Conservation (phyloP, 2,797 vertebrate genomes). For the Bradypodion pumilum region DNA sequence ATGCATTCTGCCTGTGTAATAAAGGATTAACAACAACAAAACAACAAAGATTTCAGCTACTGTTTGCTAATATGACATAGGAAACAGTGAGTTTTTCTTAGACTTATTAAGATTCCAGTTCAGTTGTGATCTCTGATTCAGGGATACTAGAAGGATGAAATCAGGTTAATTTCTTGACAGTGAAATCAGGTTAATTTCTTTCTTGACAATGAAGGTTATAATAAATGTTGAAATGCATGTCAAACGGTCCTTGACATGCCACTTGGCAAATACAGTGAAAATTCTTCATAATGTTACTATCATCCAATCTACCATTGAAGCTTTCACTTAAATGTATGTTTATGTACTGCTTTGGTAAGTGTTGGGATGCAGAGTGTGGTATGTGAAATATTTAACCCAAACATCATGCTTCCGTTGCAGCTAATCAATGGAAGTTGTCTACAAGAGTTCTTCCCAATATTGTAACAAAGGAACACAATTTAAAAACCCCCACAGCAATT, state of each 20-base stretch:
- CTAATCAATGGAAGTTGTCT: background rate
- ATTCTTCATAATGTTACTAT: background rate
- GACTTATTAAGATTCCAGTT: background rate
- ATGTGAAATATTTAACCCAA: background rate
- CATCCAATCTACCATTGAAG: background rate
- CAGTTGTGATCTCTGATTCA: background rate
- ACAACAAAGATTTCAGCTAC: too few species aligned
- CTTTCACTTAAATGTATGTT: background rate
- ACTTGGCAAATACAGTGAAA: background rate
- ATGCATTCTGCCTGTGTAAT: too few species aligned
- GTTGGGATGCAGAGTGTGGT: too few species aligned
- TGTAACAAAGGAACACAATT: background rate
- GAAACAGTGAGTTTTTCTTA: background rate
- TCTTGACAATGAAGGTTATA: background rate
- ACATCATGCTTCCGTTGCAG: too few species aligned
- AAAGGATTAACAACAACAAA: too few species aligned
- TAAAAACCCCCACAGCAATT: background rate
- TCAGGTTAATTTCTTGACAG: background rate
- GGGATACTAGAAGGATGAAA: background rate
- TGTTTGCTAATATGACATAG: background rate
- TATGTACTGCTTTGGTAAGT: too few species aligned
- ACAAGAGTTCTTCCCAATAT: background rate
- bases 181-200: background rate
- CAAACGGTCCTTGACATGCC: background rate
- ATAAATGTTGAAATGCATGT: background rate